Base-by-base conservation (phyloP, 2,797 vertebrate species). In the Hapalemur alaotrensis region DNA sequence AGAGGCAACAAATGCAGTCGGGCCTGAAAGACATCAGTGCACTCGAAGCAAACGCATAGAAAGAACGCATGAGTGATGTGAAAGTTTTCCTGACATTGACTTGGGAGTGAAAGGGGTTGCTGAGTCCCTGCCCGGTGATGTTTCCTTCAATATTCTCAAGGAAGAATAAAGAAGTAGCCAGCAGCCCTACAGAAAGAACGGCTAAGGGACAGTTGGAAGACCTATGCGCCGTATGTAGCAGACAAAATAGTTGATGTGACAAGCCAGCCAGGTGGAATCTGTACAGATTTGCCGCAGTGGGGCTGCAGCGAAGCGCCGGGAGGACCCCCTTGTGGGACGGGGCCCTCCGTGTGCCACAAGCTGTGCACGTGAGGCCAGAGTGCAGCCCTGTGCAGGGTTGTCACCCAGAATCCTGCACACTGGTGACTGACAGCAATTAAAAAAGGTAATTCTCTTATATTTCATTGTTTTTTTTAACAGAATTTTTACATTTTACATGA, bases 61-160 rank as follows among this genome's bases (percentile, higher is more conserved):
- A 65, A 76, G 32, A 65, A 43, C 1, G 14, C 20, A 17, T 10
- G 25, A 89, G 41, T 63, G 61, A 63, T 20, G 69, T 67, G 67
- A n/a, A 61, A 12, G 30, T 69, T 94, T 78, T 88, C 57, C 35
- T 84, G n/a, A 35, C 73, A n/a, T 25, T 93, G 48, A 83, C 13
- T 17, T 5, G 23, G 50, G 41, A 12, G 15, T 8, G 30, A 46
- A 69, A 28, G 69, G 17, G n/a, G 30, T 17, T 63, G 15, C 12
- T 35, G 48, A 61, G 38, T 12, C 18, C 20, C 13, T 54, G 12
- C 15, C 13, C 52, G 14, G n/a, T 80, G 79, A 50, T 32, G 7
- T 30, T 22, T 65, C 48, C 22, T 89, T 61, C 52, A 57, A 20
- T 84, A n/a, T 35, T 81, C 52, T 67, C 46, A 70, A 70, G 85